Percentiles rank a stretch among this genome's conserved stretches.
Conservation (phyloP, 2,797 vertebrate genomes). For the Coregonus suidteri region DNA sequence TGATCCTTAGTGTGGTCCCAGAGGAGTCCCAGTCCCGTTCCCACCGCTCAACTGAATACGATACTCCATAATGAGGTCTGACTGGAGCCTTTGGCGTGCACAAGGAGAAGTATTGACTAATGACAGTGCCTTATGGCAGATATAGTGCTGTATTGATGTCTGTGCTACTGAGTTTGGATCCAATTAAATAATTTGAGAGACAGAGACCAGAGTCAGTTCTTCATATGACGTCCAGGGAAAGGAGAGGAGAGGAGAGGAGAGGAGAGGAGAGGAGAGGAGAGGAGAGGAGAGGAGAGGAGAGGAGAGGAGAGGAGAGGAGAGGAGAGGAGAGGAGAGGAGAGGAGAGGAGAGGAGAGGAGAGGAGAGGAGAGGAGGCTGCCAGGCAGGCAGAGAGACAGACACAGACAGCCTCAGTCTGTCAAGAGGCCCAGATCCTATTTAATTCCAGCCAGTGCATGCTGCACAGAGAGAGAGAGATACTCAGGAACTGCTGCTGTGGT, state of each 20-base stretch:
- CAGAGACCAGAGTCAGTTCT: slow-evolving; percentile 73
- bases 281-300: background rate
- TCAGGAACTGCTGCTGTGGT: slow-evolving; percentile 35
- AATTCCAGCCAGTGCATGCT: slow-evolving; percentile 73
- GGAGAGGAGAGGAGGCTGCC: background rate
- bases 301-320: slow-evolving; percentile 32
- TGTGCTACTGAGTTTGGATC: slow-evolving; percentile 72
- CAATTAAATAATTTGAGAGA: slow-evolving; percentile 80
- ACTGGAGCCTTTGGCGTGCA: slow-evolving; percentile 70
- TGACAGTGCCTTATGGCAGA: slow-evolving; percentile 75
- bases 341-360: background rate
- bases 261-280: slow-evolving; percentile 2
- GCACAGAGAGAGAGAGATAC: slow-evolving; percentile 45
- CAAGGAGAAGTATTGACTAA: slow-evolving; percentile 73
- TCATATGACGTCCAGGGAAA: slow-evolving; percentile 62
- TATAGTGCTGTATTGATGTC: slow-evolving; percentile 75
- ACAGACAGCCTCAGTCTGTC: slow-evolving; percentile 60
- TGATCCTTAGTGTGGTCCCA: slow-evolving; percentile 73
- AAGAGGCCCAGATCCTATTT: slow-evolving; percentile 70
- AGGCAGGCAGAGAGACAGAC: background rate
- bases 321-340: slow-evolving; percentile 20
- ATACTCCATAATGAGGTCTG: slow-evolving; percentile 75
- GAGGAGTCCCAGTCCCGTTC: slow-evolving; percentile 61
- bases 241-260: slow-evolving; percentile 8
- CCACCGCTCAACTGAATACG: slow-evolving; percentile 71